Percentiles rank a stretch among this genome's conserved stretches.
These are phyloP conservation scores for Blastobasis adustella DNA, from an alignment of 2,888 invertebrate species.

Conservation along the genomic window DNA sequence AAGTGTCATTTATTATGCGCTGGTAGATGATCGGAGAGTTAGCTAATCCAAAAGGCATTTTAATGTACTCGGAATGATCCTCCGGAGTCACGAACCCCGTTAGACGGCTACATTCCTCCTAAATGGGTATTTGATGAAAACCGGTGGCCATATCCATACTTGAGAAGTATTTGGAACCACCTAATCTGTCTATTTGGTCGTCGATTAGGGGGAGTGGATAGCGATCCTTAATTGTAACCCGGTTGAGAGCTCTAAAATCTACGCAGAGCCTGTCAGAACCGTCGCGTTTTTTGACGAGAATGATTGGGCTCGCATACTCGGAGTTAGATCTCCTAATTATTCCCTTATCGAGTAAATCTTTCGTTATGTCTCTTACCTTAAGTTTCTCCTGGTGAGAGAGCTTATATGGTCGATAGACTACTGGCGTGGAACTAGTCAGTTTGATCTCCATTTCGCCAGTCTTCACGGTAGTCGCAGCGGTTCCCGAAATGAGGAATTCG, in stretches of 20 bases:
- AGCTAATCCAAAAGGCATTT: no score
- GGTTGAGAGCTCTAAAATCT: conserved; percentile 4
- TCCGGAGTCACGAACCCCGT: no score
- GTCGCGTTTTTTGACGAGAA: conserved; percentile 4
- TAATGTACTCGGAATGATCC: no score
- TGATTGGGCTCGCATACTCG: conserved; percentile 4
- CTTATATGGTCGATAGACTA: conserved; percentile 10
- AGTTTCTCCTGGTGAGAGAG: conserved; percentile 10
- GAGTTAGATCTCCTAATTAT: conserved; percentile 8
- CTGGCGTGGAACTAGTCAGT: conserved; percentile 7
- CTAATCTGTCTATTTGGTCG: conserved; percentile 3
- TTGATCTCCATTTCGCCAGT: conserved; percentile 10
- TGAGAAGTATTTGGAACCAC: conserved; percentile 13
- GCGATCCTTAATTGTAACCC: background rate
- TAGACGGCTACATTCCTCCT: no score
- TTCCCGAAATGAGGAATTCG: conserved; percentile 4
- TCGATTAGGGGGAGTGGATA: conserved; percentile 15
- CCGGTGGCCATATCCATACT: no score
- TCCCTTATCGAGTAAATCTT: background rate
- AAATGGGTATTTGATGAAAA: no score
- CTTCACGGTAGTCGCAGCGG: conserved; percentile 10
- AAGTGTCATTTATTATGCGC: no score
- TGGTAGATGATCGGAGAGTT: no score
- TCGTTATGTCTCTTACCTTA: conserved; percentile 6
- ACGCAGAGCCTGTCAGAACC: conserved; percentile 1